phyloP scores from a whole-genome alignment of 2,113 vertebrate species.

The Copsychus sechellarum region DNA sequence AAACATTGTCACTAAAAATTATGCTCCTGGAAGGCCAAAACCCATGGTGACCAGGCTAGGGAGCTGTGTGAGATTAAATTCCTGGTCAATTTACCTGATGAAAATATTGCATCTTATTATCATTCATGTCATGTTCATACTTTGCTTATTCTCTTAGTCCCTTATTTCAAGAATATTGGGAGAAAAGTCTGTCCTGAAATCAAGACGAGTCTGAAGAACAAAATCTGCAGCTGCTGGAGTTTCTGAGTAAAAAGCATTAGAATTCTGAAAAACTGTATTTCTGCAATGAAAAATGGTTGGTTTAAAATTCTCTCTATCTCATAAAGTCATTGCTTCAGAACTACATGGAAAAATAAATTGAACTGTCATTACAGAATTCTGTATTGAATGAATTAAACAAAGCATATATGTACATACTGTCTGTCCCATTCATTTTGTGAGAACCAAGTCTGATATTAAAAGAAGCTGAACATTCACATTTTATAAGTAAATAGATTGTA shows the following conservation, averaged over 20 bases:
- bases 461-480: neutral
- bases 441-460: neutral
- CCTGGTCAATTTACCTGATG: neutral
- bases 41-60: neutral
- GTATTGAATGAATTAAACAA: neutral
- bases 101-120: neutral
- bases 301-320: neutral
- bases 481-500: neutral
- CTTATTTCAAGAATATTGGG: neutral
- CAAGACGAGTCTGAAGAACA: neutral
- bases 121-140: neutral
- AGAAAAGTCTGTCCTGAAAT: neutral
- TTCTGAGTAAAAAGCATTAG: neutral
- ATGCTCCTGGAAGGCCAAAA: neutral
- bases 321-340: neutral
- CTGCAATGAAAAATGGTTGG: neutral
- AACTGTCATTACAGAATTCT: neutral
- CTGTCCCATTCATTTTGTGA: neutral
- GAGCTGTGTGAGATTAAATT: neutral
- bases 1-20: neutral
- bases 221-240: neutral
- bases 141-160: neutral
- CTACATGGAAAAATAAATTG: neutral
- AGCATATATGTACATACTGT: neutral
- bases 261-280: neutral